Percentiles rank a stretch among this genome's conserved stretches.
These are phyloP conservation scores for Limnothrissa miodon DNA, from an alignment of 2,113 vertebrate genomes.

Conservation along the genomic window DNA sequence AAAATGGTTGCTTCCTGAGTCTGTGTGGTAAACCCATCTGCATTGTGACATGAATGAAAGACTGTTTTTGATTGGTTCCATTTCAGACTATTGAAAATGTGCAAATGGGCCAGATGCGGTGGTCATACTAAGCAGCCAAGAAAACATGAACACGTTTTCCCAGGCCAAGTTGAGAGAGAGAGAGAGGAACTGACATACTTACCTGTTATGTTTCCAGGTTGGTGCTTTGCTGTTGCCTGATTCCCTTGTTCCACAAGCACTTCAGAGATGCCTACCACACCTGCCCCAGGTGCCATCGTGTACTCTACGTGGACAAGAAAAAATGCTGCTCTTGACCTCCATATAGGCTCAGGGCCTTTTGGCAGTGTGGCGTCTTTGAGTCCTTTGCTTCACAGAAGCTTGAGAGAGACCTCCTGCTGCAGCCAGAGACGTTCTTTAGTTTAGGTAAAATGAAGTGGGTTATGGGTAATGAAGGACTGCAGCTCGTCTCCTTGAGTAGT, in stretches of 20 bases:
- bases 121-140: too few relatives aligned
- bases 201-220: conserved; percentile 52
- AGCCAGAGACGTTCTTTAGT: not conserved
- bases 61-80: too few relatives aligned
- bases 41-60: too few relatives aligned
- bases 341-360: conserved; percentile 18
- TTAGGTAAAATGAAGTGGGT: not conserved
- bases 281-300: conserved; percentile 67
- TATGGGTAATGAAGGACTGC: conserved; percentile 4
- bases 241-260: conserved; percentile 68
- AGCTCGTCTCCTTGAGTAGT: not conserved
- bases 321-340: conserved; percentile 64
- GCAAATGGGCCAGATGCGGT: too few relatives aligned
- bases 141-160: too few relatives aligned
- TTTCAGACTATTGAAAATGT: too few relatives aligned
- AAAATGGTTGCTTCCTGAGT: too few relatives aligned
- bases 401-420: not conserved
- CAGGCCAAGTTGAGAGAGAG: too few relatives aligned
- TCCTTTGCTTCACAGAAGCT: not conserved
- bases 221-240: conserved; percentile 71
- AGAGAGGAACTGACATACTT: not conserved
- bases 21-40: too few relatives aligned
- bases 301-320: conserved; percentile 70
- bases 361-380: conserved; percentile 2
- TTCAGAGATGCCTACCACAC: conserved; percentile 74